Evolutionary conservation across 2,113 vertebrate species (phyloP), one percentile per base, ranked within the genome.

Genomic region (Octodon degus): DNA sequence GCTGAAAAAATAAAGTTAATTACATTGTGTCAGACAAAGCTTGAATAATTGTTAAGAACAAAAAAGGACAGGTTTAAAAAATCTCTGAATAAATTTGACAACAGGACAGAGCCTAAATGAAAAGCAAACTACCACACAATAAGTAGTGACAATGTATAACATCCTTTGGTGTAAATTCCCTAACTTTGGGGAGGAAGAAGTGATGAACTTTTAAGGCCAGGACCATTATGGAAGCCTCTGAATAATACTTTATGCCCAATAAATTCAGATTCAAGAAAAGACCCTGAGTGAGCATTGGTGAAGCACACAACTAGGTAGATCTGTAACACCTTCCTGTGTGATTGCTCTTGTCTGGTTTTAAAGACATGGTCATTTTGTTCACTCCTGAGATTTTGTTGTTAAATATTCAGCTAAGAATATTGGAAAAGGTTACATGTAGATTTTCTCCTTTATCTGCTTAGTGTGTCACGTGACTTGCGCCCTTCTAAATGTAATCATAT

Each of bases 21-120:
- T 95, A 92, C 1, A 53, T 95, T 97, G 25, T 93, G 79, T 40
- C 27, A 55, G 37, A 68, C 81, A 96, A 94, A 24, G 55, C 97
- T 94, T 53, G 37, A 83, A 81, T 97, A 77, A 62, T 13, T 68
- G 22, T n/a, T 37, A 86, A 95, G 50, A 96, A 58, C 25, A 86
- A 0, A 20, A 84, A 43, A 60, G 40, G 40, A 93, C 72, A 32
- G 72, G 91, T 43, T 62, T 97, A 96, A 94, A 94, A 50, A 95
- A 90, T 47, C 8, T 37, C 7, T 80, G 55, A 68, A n/a, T 47
- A 40, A 80, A 80, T 67, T 25, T 67, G 43, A 30, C 13, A 90
- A 14, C 47, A 82, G 55, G 53, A 58, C 3, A 92, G 10, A 86
- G 43, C 50, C 34, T 90, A 77, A 86, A 85, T 79, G 22, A 50